These are phyloP conservation scores for Coregonus sp. DNA, from an alignment of 2,797 vertebrate genomes.

Conservation along the genomic window DNA sequence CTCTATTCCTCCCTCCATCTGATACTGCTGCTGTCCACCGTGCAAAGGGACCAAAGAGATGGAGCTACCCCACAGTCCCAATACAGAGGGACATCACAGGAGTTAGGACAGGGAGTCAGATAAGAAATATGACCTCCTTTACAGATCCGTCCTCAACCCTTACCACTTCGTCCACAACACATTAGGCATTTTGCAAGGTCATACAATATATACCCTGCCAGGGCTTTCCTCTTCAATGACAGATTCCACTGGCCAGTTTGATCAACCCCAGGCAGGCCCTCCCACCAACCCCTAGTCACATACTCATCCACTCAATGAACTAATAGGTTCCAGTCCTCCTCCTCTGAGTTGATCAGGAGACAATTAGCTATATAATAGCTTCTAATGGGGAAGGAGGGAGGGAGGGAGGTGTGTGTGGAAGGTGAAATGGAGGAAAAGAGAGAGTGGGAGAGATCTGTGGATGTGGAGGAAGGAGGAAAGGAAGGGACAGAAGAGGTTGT, in stretches of 20 bases:
- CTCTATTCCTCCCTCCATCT: not conserved
- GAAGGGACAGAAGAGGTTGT: constrained; percentile 7
- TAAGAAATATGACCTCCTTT: not conserved
- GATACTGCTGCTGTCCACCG: not conserved
- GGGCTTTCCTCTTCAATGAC: not conserved
- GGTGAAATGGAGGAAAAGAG: not conserved
- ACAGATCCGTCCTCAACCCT: not conserved
- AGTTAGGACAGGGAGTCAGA: not conserved
- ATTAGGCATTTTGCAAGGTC: not conserved
- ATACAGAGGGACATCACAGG: not conserved
- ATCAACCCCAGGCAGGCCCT: not conserved
- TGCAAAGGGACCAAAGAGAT: constrained; percentile 12
- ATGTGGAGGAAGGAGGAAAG: constrained; percentile 21
- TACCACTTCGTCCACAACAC: not conserved
- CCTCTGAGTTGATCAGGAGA: constrained; percentile 66
- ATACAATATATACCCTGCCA: not conserved
- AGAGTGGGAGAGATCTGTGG: constrained; percentile 23
- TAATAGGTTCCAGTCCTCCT: constrained; percentile 66
- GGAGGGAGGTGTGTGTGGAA: constrained; percentile 37
- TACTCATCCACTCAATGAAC: constrained; percentile 4
- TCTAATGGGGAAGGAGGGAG: constrained; percentile 64
- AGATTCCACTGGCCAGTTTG: not conserved
- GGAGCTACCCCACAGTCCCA: constrained; percentile 27
- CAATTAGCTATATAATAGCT: constrained; percentile 73
- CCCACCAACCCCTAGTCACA: not conserved